phyloP scores from a whole-genome alignment of 2,113 vertebrate genomes.

The pig (Sus scrofa) region T2T-Sscrofa CM000815.6:121406001-121406500 shows the following conservation, averaged over 20 bases:
- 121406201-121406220: neutral
- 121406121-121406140: neutral
- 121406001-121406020: too few relatives aligned
- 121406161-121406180: neutral
- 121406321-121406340: neutral
- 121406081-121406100: too few relatives aligned
- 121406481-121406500: neutral
- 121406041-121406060: too few relatives aligned
- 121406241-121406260: neutral
- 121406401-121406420: neutral
- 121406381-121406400: neutral
- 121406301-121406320: neutral
- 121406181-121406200: neutral
- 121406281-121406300: neutral
- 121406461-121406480: too few relatives aligned
- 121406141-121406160: neutral
- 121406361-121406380: neutral
- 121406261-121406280: neutral
- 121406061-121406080: too few relatives aligned
- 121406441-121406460: neutral
- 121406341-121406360: neutral
- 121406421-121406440: neutral
- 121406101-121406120: neutral
- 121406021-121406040: too few relatives aligned
- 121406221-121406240: neutral